Conservation (phyloP, 1,140 invertebrate species). For the Varroa destructor region DNA sequence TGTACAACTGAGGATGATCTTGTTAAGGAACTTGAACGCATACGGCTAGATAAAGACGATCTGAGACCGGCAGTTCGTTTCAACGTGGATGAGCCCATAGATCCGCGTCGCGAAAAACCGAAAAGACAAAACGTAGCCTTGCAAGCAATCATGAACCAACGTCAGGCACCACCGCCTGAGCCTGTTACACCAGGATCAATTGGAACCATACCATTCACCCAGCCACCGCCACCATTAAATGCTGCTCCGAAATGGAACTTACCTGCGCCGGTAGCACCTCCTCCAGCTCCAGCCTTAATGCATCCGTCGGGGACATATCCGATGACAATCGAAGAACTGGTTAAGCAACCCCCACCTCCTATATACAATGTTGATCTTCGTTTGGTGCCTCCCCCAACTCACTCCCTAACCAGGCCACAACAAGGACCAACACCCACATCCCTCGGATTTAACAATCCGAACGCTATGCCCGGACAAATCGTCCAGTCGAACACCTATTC, state of each 20-base stretch:
- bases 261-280: background rate
- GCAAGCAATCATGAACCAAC: conserved; percentile 31
- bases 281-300: background rate
- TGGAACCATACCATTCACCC: background rate
- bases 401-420: background rate
- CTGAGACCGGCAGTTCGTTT: conserved; percentile 9
- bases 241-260: too few species aligned
- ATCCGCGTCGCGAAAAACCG: background rate
- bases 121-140: conserved; percentile 34
- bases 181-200: background rate
- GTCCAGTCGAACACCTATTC: background rate
- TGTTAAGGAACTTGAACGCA: conserved; percentile 32
- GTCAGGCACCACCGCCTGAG: background rate
- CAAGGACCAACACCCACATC: background rate
- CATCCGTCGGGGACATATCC: conserved; percentile 17
- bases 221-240: background rate
- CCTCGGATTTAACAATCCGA: conserved; percentile 1
- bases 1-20: conserved; percentile 34
- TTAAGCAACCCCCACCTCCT: conserved; percentile 8
- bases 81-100: conserved; percentile 4
- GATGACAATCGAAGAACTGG: conserved; percentile 15
- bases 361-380: conserved; percentile 23
- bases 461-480: background rate
- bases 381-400: background rate
- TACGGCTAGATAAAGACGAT: background rate